Evolutionary conservation across 2,888 invertebrate genomes (phyloP), one percentile per base, ranked within the genome.

Genomic region (Seladonia tumulorum): DNA sequence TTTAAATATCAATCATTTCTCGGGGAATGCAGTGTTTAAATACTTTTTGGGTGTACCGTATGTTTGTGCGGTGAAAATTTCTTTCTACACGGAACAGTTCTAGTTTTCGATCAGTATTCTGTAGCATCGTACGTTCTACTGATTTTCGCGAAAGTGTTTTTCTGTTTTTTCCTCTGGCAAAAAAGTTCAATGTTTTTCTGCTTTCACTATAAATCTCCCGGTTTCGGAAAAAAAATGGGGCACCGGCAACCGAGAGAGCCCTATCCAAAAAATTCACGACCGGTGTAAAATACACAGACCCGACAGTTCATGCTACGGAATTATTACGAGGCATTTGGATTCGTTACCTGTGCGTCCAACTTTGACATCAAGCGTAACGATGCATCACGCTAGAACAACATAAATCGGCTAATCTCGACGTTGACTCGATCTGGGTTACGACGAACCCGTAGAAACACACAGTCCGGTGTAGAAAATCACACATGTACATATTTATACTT

Each of bases 401-500:
- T 25, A 81, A 75, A 71, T 82, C 75, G 82, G 29, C 70, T 71
- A 75, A 82, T 82, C 75, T 82, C 39, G 70, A 75, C 68, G 82
- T 74, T 74, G n/a, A 42, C 82, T 81, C 82, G 39, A 75, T 81
- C 47, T 68, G 22, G 12, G 70, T 22, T 45, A 25, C 22, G 53
- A 73, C 73, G 68, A 49, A 39, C 35, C 66, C 18, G 47, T 39
- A 35, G 47, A 81, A 81, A 70, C 57, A 60, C 57, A 60, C 47
- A 68, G 68, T 4, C 12, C 68, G n/a, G 14, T 29, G 74, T 14
- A 66, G 66, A 66, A 66, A 66, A 66, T 66, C 66, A 18, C 29
- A 71, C 53, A 45, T 45, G 5, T 76, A 49, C 70, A 53, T 70
- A 70, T 80, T 76, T 79, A 47, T 47, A 18, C 47, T 29, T 60